Base-by-base conservation (phyloP, 2,888 invertebrate genomes). In the Amblyteles armatorius region DNA sequence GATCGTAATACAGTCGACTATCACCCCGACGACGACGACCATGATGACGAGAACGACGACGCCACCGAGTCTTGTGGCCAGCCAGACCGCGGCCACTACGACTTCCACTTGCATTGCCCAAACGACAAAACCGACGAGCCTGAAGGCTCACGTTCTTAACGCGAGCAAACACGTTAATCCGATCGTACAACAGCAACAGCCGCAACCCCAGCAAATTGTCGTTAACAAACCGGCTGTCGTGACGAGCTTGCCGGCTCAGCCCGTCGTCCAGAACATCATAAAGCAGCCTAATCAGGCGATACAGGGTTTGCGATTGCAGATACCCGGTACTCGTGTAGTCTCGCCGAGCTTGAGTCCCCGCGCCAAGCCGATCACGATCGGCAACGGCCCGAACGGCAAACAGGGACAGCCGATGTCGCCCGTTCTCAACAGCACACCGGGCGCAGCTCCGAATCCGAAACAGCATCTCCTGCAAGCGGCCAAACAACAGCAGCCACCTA, bases 111-210 rank as follows among this genome's bases (percentile, higher is more conserved):
- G 89, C 48, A 63, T 88, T 6, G 57, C 88, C 0, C 90, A 89
- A 57, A 68, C 84, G 29, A 65, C 91, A 0, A 94, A 94, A 84
- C 95, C 95, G 0, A 96, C 95, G 26, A 95, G 95, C 5, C 92
- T 96, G 2, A 96, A 96, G 89, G 96, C 96, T 1, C 96, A 96
- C 86, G 96, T 96, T 3, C 90, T 96, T 26, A 95, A 95, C 76
- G 93, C 93, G 3, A 93, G 91, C 60, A 93, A 93, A 87, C 86
- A 92, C 19, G 91, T 85, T 1, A 90, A 88, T 52, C 90, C 90
- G 6, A 78, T 88, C 29, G 79, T 89, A 3, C 90, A 89, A 19
- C 63, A 76, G 29, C 71, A 71, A 19, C 67, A 40, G 19, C 73
- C 72, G 22, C 72, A 81, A 29, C 86, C 83, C 52, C 87, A 86